Conservation (phyloP, 2,797 vertebrate genomes). For the Lithobates pipiens region DNA sequence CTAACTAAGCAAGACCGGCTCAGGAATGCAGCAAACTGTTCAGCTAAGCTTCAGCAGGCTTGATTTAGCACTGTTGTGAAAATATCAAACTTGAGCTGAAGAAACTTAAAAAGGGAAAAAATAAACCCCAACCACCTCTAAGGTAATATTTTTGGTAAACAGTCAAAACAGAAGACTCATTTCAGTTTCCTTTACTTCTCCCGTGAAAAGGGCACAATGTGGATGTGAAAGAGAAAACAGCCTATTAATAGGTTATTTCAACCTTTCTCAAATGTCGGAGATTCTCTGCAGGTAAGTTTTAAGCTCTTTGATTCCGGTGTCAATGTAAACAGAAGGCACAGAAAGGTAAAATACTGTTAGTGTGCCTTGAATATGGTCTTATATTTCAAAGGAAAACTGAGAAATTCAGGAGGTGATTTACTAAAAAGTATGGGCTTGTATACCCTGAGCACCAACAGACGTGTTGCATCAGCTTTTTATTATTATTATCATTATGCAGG, state of each 20-base stretch:
- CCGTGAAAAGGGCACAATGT: constrained; percentile 30
- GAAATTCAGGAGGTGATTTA: neutral
- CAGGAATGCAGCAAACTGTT: constrained; percentile 73
- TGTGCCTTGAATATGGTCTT: neutral
- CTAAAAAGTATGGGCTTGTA: neutral
- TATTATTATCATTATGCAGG: too few species aligned
- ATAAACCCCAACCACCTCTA: neutral
- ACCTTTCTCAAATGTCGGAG: constrained; percentile 22
- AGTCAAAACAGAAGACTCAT: constrained; percentile 28
- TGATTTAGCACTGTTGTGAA: constrained; percentile 53
- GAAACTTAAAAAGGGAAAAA: constrained; percentile 11
- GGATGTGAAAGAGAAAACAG: constrained; percentile 32
- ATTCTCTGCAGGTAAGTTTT: constrained; percentile 33
- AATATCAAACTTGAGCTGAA: constrained; percentile 34
- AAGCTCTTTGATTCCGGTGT: constrained; percentile 21
- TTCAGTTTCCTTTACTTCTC: constrained; percentile 16
- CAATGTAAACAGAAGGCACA: constrained; percentile 16
- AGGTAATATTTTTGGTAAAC: constrained; percentile 18
- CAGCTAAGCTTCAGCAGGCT: constrained; percentile 65
- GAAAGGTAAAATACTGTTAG: constrained; percentile 27
- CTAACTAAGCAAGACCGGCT: constrained; percentile 75
- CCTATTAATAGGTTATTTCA: constrained; percentile 8
- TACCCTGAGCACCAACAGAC: neutral
- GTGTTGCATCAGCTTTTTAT: neutral
- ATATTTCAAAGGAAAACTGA: neutral